Conservation (phyloP, 2,888 invertebrate genomes). For the Chrysolina americana region DNA sequence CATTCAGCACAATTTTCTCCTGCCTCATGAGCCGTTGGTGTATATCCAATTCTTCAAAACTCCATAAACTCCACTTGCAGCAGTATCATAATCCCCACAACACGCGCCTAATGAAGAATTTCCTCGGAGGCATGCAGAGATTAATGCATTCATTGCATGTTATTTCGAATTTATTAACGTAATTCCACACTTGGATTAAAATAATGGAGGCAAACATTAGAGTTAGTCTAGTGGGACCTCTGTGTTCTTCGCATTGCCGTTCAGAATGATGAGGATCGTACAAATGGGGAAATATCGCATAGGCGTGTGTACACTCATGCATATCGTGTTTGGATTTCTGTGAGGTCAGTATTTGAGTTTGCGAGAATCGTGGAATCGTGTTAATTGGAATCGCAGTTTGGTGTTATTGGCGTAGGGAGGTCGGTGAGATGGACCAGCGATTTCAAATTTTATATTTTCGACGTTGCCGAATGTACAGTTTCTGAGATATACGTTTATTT, state of each 20-base stretch:
- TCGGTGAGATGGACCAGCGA: too few relatives aligned
- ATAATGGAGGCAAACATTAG: constrained; percentile 15
- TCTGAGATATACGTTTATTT: too few relatives aligned
- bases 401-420: background rate
- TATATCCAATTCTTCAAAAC: background rate
- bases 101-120: background rate
- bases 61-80: background rate
- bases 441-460: too few relatives aligned
- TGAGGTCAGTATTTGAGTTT: constrained; percentile 4
- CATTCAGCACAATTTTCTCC: too few relatives aligned
- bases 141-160: constrained; percentile 21
- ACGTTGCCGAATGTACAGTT: too few relatives aligned
- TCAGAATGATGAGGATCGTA: background rate
- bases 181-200: constrained; percentile 11
- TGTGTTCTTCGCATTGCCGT: background rate
- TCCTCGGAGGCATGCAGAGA: background rate
- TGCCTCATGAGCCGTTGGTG: background rate
- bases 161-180: constrained; percentile 17
- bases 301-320: background rate
- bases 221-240: background rate
- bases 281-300: background rate
- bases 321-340: background rate
- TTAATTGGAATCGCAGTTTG: background rate
- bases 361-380: background rate
- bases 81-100: background rate